Evolutionary conservation across 2,113 vertebrate genomes (phyloP), one percentile per base, ranked within the genome.

Genomic region (Spea bombifrons): DNA sequence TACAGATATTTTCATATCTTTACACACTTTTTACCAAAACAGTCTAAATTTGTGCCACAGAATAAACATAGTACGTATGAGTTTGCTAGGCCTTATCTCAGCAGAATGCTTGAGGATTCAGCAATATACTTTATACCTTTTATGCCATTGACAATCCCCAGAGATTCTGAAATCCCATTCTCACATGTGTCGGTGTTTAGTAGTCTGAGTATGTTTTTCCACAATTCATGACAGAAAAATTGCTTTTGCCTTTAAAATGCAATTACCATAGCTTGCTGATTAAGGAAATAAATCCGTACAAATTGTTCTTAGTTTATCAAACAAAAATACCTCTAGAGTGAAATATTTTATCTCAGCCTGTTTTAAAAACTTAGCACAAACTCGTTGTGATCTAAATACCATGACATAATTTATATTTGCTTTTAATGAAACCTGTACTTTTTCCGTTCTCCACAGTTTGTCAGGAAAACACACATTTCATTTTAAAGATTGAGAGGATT

Each of bases 231-330:
- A 57, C 10, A 67, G 45, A 76, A 76, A 68, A 44, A 68, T 68
- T 68, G 49, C 75, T 69, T 76, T 76, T 69, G 75, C 75, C 68
- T 69, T 76, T 59, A 68, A 76, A 76, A 76, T 76, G 52, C 67
- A 43, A 17, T 9, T 69, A 76, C 55, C 47, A 76, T 66, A 59
- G 44, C 47, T 66, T 76, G 44, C 47, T 66, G 65, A 76, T 76
- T 76, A 76, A 66, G 67, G 53, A 55, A 68, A 53, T 45, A 76
- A 70, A 77, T 45, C 66, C 48, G 53, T 55, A 30, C 44, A 77
- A 9, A 63, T 59, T 63, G 49, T 49, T 71, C 59, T 75, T 69
- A 61, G 52, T 70, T 70, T 70, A 70, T 70, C 61, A 47, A 77
- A 70, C 43, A 47, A 50, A 61, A 30, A 46, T 49, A 45, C 66